phyloP scores from a whole-genome alignment of 2,888 invertebrate genomes.

The Vannuccia rotundouncinata region DNA sequence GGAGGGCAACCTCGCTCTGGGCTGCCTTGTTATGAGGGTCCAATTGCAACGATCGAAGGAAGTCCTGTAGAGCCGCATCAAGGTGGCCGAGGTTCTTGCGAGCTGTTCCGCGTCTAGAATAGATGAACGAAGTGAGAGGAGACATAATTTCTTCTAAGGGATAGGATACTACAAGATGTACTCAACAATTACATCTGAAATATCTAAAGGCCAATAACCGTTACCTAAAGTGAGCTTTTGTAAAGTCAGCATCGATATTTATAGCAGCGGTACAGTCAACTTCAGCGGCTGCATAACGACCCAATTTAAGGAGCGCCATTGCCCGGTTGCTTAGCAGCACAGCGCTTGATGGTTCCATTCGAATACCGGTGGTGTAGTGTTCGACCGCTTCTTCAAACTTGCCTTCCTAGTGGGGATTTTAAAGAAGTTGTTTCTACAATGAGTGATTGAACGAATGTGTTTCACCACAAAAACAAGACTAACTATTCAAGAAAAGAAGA shows the following conservation, averaged over 20 bases:
- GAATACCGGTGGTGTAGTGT: conserved; percentile 54
- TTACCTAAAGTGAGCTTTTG: too few species aligned
- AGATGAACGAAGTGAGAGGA: too few species aligned
- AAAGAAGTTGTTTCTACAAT: too few species aligned
- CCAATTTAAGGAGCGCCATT: conserved; percentile 69
- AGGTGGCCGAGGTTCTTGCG: neutral
- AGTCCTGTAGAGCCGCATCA: neutral
- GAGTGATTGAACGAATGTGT: too few species aligned
- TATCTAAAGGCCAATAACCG: neutral
- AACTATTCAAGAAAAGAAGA: too few species aligned
- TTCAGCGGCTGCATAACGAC: neutral
- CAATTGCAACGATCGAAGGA: neutral
- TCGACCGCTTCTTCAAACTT: conserved; percentile 55
- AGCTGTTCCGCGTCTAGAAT: neutral
- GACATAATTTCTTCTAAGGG: too few species aligned
- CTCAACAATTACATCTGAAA: too few species aligned
- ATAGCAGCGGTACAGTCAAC: neutral
- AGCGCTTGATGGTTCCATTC: conserved; percentile 58
- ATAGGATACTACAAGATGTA: too few species aligned
- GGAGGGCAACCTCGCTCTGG: neutral
- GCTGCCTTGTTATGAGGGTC: neutral
- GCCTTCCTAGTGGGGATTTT: conserved; percentile 52
- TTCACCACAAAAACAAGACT: too few species aligned
- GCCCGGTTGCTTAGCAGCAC: conserved; percentile 80
- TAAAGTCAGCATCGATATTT: neutral